Evolutionary conservation across 2,113 vertebrate species (phyloP).

Genomic region (Chascanopsetta lugubris): DNA sequence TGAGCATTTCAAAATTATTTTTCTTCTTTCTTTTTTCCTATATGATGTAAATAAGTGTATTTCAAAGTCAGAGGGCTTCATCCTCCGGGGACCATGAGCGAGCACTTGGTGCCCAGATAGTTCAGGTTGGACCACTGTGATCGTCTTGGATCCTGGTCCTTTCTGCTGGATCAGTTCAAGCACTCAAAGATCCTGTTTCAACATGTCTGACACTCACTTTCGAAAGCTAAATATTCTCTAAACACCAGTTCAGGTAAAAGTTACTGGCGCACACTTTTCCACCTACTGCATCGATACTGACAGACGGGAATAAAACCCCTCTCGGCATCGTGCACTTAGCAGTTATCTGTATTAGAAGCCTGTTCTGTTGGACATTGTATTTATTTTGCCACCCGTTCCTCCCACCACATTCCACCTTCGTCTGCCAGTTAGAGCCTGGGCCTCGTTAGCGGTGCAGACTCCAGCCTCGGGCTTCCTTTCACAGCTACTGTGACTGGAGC

Average conservation of each 20-base stretch:
- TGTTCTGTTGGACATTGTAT: conserved; percentile 18
- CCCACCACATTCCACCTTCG: conserved; percentile 40
- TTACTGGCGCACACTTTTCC: background rate
- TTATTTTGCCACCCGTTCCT: conserved; percentile 28
- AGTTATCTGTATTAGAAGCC: conserved; percentile 10
- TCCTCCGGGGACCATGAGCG: too few species aligned
- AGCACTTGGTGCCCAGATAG: too few species aligned
- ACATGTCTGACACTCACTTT: background rate
- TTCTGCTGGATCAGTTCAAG: background rate
- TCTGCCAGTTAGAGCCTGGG: conserved; percentile 14
- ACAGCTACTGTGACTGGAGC: background rate
- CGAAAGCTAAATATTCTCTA: background rate
- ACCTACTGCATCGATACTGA: background rate
- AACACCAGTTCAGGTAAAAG: background rate
- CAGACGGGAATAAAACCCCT: background rate
- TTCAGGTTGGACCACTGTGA: background rate
- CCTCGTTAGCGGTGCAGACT: background rate
- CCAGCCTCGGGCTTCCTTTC: background rate
- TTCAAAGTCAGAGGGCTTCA: too few species aligned
- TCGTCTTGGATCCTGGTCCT: background rate
- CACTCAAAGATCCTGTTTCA: background rate
- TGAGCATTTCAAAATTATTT: too few species aligned
- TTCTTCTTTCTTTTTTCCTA: too few species aligned
- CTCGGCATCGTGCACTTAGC: background rate
- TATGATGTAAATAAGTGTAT: too few species aligned